Percentiles rank a stretch among this genome's conserved stretches.
phyloP scores from a whole-genome alignment of 2,888 invertebrate species.

The Phlogophora meticulosa region DNA sequence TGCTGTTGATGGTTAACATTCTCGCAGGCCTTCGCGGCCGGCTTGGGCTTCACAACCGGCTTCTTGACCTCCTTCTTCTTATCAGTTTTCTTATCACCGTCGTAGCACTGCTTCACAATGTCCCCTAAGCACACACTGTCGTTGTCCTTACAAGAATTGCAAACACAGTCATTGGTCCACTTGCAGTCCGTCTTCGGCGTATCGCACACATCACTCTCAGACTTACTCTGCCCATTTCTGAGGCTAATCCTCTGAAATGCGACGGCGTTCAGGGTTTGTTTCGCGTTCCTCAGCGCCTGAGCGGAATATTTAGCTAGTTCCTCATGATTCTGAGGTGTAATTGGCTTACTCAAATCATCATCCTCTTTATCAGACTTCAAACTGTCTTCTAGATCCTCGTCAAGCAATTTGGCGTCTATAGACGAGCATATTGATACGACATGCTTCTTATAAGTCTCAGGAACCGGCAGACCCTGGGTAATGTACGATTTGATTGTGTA shows the following conservation, averaged over 20 bases:
- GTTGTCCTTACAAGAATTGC: slow-evolving; percentile 78
- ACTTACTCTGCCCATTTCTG: slow-evolving; percentile 81
- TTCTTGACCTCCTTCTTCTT: slow-evolving; percentile 73
- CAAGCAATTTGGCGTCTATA: slow-evolving; percentile 82
- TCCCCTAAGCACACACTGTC: slow-evolving; percentile 78
- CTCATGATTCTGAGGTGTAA: slow-evolving; percentile 78
- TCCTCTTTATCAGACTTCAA: slow-evolving; percentile 70
- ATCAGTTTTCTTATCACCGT: slow-evolving; percentile 71
- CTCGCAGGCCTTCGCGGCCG: slow-evolving; percentile 81
- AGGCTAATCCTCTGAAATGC: slow-evolving; percentile 82
- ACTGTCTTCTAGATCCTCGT: slow-evolving; percentile 80
- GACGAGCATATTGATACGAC: slow-evolving; percentile 85
- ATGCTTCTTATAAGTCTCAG: slow-evolving; percentile 85
- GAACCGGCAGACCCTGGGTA: slow-evolving; percentile 83
- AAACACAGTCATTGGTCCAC: slow-evolving; percentile 85
- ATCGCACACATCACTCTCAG: slow-evolving; percentile 84
- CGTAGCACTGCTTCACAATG: slow-evolving; percentile 79
- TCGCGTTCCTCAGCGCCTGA: slow-evolving; percentile 83
- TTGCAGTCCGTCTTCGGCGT: slow-evolving; percentile 84
- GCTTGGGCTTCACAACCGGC: slow-evolving; percentile 73
- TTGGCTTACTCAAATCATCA: slow-evolving; percentile 37
- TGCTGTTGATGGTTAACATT: slow-evolving; percentile 85
- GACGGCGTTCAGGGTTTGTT: slow-evolving; percentile 84
- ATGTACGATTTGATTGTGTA: slow-evolving; percentile 86
- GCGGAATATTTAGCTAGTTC: slow-evolving; percentile 85